phyloP scores from a whole-genome alignment of 2,888 invertebrate genomes.

The Rhamphomyia laevipes region DNA sequence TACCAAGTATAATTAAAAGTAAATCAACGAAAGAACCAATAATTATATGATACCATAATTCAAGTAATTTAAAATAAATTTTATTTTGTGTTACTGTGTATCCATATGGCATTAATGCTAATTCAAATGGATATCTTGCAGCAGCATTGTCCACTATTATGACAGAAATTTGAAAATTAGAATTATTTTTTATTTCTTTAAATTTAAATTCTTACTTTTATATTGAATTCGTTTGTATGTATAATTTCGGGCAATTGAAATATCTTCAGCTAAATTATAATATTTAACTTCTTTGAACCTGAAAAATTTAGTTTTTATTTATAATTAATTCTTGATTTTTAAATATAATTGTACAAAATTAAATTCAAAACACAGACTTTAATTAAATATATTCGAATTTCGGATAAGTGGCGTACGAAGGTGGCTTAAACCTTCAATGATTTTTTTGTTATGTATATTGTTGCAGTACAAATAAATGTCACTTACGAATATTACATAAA shows the following conservation, averaged over 20 bases:
- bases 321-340: too few species aligned
- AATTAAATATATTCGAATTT: too few species aligned
- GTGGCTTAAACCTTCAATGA: too few species aligned
- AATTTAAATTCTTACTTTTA: not conserved
- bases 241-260: not conserved
- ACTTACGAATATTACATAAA: too few species aligned
- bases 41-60: not conserved
- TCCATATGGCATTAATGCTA: not conserved
- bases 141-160: not conserved
- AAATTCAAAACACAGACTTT: too few species aligned
- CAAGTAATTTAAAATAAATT: not conserved
- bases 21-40: not conserved
- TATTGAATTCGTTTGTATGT: not conserved
- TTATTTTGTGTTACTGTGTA: not conserved
- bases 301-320: not conserved
- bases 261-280: conserved; percentile 1
- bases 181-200: not conserved
- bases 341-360: too few species aligned
- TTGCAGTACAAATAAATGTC: too few species aligned
- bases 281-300: not conserved
- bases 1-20: not conserved
- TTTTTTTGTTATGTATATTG: too few species aligned
- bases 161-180: not conserved
- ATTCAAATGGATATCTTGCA: not conserved
- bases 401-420: too few species aligned